Percentiles rank a stretch among this genome's conserved stretches.
Conservation (phyloP, 2,113 vertebrate genomes). For the Psilopsiagon aurifrons region DNA sequence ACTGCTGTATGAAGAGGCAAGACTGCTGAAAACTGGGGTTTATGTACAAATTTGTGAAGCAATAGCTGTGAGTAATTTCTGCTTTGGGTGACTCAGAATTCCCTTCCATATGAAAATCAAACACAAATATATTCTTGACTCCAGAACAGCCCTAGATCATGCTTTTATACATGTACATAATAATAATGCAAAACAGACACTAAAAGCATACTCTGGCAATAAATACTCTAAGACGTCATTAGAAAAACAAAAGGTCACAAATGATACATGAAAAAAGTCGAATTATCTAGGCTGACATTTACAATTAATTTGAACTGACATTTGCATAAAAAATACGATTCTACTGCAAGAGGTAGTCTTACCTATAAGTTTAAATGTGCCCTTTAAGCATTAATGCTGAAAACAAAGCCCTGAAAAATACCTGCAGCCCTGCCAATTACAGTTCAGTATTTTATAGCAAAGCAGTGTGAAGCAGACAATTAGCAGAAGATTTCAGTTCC, state of each 20-base stretch:
- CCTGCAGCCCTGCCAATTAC: constrained; percentile 22
- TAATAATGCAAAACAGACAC: constrained; percentile 20
- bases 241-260: constrained; percentile 27
- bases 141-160: background rate
- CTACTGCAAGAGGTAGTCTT: background rate
- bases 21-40: background rate
- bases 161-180: background rate
- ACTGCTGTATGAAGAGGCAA: background rate
- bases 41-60: background rate
- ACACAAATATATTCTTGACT: background rate
- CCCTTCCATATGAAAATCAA: background rate
- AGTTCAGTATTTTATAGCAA: background rate
- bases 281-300: constrained; percentile 42
- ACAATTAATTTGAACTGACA: constrained; percentile 6
- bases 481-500: constrained; percentile 30
- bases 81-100: background rate
- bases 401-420: background rate
- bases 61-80: background rate
- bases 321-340: constrained; percentile 27
- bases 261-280: background rate
- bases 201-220: constrained; percentile 4
- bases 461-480: background rate
- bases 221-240: constrained; percentile 30
- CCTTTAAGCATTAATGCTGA: constrained; percentile 5
- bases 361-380: constrained; percentile 10